Evolutionary conservation across 2,888 invertebrate genomes (phyloP).

Genomic region (Dynastes maya): DNA sequence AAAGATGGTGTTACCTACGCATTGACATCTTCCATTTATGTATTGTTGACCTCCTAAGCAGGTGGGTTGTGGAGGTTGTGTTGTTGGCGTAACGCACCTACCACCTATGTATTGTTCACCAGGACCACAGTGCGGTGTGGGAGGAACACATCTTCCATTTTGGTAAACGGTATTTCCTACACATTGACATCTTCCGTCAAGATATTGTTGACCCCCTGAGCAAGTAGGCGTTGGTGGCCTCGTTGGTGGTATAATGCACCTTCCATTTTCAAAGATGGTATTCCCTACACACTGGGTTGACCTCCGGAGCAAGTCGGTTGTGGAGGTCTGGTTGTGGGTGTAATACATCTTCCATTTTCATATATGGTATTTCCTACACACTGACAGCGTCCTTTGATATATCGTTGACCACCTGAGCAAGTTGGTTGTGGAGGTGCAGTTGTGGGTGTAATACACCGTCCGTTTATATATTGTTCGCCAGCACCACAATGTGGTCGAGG

Average conservation of each 20-base stretch:
- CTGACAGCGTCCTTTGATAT: constrained; percentile 40
- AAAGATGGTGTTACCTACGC: neutral
- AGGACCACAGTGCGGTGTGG: neutral
- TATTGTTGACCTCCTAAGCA: constrained; percentile 35
- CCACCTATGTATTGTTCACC: constrained; percentile 16
- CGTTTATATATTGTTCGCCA: constrained; percentile 35
- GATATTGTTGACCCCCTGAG: constrained; percentile 23
- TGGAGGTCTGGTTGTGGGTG: constrained; percentile 22
- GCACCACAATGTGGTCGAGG: neutral
- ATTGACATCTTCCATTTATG: constrained; percentile 39
- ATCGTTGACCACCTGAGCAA: constrained; percentile 23
- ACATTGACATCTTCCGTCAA: constrained; percentile 47
- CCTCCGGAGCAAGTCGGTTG: constrained; percentile 23
- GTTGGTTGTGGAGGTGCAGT: constrained; percentile 36
- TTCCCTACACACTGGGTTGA: neutral
- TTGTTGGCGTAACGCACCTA: constrained; percentile 17
- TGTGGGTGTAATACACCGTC: constrained; percentile 18
- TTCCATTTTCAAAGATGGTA: too few relatives aligned
- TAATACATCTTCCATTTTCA: constrained; percentile 28
- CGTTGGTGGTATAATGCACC: neutral
- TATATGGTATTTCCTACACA: constrained; percentile 8
- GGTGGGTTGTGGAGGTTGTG: constrained; percentile 20
- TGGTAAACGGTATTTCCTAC: neutral
- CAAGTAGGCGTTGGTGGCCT: constrained; percentile 2
- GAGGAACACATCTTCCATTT: constrained; percentile 27